A percentile compares a stretch with the other conserved stretches of the same genome.
phyloP scores from a whole-genome alignment of 2,888 invertebrate genomes.

The Hypena proboscidalis region DNA sequence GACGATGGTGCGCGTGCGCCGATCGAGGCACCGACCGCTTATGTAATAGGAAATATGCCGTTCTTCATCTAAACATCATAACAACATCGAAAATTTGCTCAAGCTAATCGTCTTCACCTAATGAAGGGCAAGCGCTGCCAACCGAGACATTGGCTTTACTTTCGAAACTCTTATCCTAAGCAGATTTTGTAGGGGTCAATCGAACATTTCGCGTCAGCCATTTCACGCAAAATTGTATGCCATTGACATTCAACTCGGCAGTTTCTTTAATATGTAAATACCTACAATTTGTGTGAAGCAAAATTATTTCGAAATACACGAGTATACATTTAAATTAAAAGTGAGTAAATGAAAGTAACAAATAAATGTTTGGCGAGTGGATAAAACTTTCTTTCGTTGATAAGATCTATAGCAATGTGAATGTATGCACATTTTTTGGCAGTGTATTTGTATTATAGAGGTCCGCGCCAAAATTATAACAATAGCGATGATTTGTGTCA shows the following conservation, averaged over 20 bases:
- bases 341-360: constrained; percentile 16
- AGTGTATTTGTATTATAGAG: constrained; percentile 22
- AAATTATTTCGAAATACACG: constrained; percentile 23
- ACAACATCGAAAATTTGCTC: constrained; percentile 34
- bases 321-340: constrained; percentile 12
- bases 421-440: constrained; percentile 34
- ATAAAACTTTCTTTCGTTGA: constrained; percentile 39
- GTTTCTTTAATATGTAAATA: constrained; percentile 29
- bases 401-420: constrained; percentile 36
- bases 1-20: constrained; percentile 57
- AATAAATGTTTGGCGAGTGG: neutral
- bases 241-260: constrained; percentile 44
- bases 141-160: constrained; percentile 14
- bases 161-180: constrained; percentile 14
- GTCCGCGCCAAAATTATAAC: constrained; percentile 41
- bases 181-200: constrained; percentile 23
- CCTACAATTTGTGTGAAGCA: constrained; percentile 15
- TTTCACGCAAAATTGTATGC: constrained; percentile 30
- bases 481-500: constrained; percentile 46
- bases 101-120: constrained; percentile 30
- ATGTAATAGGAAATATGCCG: constrained; percentile 71
- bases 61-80: constrained; percentile 43
- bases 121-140: constrained; percentile 19
- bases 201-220: constrained; percentile 24
- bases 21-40: constrained; percentile 48